A percentile compares a stretch with the other conserved stretches of the same genome.
Evolutionary conservation across 2,113 vertebrate species (phyloP).

Genomic region (Pachypanchax playfairii): DNA sequence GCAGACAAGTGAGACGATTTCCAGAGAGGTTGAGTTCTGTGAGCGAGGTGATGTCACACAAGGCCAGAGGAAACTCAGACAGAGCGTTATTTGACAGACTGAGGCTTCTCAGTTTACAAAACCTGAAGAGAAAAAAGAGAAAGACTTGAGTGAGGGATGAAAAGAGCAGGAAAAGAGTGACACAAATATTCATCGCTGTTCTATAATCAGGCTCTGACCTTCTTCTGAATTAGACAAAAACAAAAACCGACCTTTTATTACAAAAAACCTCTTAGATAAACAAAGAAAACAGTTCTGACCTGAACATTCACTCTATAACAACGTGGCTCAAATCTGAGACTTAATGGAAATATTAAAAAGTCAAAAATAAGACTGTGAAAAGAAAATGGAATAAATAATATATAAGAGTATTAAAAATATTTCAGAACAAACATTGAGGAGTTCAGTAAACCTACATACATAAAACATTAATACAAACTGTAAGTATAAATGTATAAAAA

Average conservation of each 20-base stretch:
- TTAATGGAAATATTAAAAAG: background rate
- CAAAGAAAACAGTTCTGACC: background rate
- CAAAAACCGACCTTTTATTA: conserved; percentile 19
- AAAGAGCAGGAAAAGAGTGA: conserved; percentile 8
- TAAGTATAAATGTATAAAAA: no score
- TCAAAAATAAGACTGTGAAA: background rate
- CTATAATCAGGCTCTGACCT: conserved; percentile 21
- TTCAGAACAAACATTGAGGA: no score
- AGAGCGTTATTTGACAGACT: conserved; percentile 95
- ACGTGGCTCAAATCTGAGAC: no score
- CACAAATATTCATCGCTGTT: conserved; percentile 15
- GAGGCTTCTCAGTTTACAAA: conserved; percentile 93
- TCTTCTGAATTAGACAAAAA: background rate
- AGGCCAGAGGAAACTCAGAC: conserved; percentile 86
- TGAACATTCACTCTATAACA: no score
- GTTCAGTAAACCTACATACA: no score
- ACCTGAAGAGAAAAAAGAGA: conserved; percentile 75
- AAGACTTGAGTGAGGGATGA: conserved; percentile 1
- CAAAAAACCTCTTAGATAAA: conserved; percentile 27
- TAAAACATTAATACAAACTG: no score
- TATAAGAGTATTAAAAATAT: no score
- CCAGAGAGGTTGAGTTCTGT: conserved; percentile 93
- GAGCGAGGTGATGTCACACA: conserved; percentile 89
- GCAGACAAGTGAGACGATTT: conserved; percentile 85
- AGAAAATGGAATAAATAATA: no score